Percentiles rank a stretch among this genome's conserved stretches.
phyloP scores from a whole-genome alignment of 2,797 vertebrate species.

The Zenarchopterus dispar region DNA sequence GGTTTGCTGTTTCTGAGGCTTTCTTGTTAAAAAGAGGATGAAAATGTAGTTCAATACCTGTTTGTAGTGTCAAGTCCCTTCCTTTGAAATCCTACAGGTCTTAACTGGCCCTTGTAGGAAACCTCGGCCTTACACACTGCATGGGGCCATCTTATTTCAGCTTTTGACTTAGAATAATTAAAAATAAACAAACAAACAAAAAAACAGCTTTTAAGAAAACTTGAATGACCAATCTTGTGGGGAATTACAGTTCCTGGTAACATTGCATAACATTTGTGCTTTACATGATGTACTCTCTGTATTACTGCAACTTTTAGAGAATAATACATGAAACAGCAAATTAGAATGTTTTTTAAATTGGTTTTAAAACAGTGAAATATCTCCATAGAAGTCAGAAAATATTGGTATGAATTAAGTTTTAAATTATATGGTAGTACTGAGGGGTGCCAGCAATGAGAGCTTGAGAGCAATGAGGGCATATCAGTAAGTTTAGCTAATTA shows the following conservation, averaged over 20 bases:
- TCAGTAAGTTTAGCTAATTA: constrained; percentile 30
- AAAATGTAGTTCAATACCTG: constrained; percentile 4
- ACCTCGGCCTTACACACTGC: constrained; percentile 59
- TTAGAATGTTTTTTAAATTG: constrained; percentile 12
- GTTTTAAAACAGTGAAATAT: neutral
- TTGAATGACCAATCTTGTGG: constrained; percentile 41
- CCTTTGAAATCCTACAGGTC: constrained; percentile 3
- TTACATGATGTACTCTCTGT: constrained; percentile 30
- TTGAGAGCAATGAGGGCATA: neutral
- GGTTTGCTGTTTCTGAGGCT: constrained; percentile 5
- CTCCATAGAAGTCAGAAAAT: constrained; percentile 23
- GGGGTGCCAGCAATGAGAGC: neutral
- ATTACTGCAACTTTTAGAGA: constrained; percentile 32
- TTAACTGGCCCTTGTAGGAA: constrained; percentile 13
- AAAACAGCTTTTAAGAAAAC: constrained; percentile 30
- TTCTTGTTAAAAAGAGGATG: constrained; percentile 17
- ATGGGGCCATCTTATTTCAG: constrained; percentile 49
- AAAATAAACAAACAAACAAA: neutral
- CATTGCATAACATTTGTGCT: constrained; percentile 2
- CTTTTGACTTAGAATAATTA: constrained; percentile 15
- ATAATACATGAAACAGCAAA: constrained; percentile 27
- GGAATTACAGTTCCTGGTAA: neutral
- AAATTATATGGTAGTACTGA: constrained; percentile 8
- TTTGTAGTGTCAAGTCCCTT: too few species aligned
- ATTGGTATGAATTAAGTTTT: constrained; percentile 28